These are phyloP conservation scores for Cylas formicarius DNA, from an alignment of 1,140 invertebrate genomes.

Conservation along the genomic window DNA sequence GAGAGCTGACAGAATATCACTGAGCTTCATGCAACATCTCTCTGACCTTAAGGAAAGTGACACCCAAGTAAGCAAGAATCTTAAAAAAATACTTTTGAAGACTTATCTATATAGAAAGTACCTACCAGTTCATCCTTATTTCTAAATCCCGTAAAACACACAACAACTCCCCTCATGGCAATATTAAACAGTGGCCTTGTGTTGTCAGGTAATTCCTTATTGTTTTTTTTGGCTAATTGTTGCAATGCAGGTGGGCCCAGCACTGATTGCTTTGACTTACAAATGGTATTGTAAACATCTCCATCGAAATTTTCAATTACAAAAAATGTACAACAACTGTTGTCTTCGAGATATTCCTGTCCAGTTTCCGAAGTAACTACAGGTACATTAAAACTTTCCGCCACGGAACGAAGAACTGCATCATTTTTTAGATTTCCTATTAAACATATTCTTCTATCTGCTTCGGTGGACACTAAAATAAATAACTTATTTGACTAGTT, in stretches of 20 bases:
- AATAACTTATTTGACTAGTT: not conserved
- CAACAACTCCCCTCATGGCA: constrained; percentile 75
- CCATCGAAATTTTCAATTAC: constrained; percentile 64
- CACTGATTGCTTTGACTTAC: constrained; percentile 59
- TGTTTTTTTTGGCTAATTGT: constrained; percentile 63
- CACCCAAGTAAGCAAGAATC: too few relatives aligned
- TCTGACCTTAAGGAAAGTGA: not conserved
- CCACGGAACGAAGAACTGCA: constrained; percentile 47
- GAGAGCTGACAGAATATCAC: too few relatives aligned
- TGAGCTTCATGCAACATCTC: too few relatives aligned
- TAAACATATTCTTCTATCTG: constrained; percentile 54
- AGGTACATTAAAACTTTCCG: constrained; percentile 56
- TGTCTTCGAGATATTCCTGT: constrained; percentile 50
- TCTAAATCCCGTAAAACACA: constrained; percentile 86
- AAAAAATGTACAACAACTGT: constrained; percentile 59
- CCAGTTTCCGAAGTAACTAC: constrained; percentile 56
- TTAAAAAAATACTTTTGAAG: too few relatives aligned
- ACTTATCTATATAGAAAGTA: constrained; percentile 2
- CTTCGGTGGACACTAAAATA: constrained; percentile 36
- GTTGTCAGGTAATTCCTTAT: constrained; percentile 48
- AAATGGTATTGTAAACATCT: constrained; percentile 55
- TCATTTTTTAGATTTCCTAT: constrained; percentile 50
- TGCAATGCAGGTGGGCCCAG: constrained; percentile 69
- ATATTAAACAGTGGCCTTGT: constrained; percentile 76
- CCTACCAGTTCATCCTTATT: constrained; percentile 79